phyloP scores from a whole-genome alignment of 1,140 invertebrate species.

The Xylocopa sonorina region DNA sequence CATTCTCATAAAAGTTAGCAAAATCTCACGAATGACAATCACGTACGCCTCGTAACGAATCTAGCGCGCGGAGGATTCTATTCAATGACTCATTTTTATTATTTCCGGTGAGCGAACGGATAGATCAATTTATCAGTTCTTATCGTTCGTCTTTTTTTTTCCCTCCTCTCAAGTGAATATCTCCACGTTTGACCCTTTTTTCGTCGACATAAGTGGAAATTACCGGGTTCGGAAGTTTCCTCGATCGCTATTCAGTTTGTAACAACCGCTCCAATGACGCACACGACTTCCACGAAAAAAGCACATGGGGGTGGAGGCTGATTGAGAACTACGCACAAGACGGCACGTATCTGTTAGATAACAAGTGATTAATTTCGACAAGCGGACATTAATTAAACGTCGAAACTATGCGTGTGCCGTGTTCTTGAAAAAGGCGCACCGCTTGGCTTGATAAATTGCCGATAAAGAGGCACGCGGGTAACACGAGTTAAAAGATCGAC shows the following conservation, averaged over 20 bases:
- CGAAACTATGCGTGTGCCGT: slow-evolving; percentile 17
- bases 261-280: slow-evolving; percentile 9
- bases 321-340: slow-evolving; percentile 25
- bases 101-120: not conserved
- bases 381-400: slow-evolving; percentile 33
- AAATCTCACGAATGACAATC: slow-evolving; percentile 8
- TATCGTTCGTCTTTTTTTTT: not conserved
- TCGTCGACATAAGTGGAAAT: not conserved
- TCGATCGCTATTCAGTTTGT: not conserved
- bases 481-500: slow-evolving; percentile 17
- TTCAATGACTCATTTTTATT: slow-evolving; percentile 1
- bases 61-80: not conserved
- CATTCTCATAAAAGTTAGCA: not conserved
- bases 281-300: slow-evolving; percentile 25
- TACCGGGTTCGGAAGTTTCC: not conserved
- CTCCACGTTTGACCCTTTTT: not conserved
- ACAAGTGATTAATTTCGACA: slow-evolving; percentile 50
- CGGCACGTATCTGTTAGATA: slow-evolving; percentile 38
- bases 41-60: not conserved
- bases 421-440: slow-evolving; percentile 4
- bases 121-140: not conserved
- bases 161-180: not conserved
- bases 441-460: slow-evolving; percentile 19
- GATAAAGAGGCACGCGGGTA: slow-evolving; percentile 34
- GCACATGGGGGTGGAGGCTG: slow-evolving; percentile 5